A percentile compares a stretch with the other conserved stretches of the same genome.
Evolutionary conservation across 1,140 invertebrate species (phyloP).

Genomic region (Hestina assimilis): DNA sequence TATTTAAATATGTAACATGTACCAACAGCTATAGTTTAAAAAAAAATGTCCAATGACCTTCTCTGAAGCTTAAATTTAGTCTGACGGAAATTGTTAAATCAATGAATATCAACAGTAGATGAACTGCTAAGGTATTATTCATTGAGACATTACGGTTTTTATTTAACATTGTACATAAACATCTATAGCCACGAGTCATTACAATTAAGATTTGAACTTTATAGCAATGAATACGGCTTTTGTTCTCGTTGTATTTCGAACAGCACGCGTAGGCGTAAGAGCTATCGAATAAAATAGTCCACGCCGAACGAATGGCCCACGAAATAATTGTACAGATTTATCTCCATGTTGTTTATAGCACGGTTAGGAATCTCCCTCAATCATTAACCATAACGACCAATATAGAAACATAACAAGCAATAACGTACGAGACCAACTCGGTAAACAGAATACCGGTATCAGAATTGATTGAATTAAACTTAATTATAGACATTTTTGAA

Average conservation of each 20-base stretch:
- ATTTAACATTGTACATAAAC: neutral
- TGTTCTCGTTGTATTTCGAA: slow-evolving; percentile 25
- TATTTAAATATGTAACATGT: too few relatives aligned
- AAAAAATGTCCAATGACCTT: too few relatives aligned
- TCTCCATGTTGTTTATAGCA: slow-evolving; percentile 47
- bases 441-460: slow-evolving; percentile 35
- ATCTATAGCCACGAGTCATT: neutral
- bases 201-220: slow-evolving; percentile 17
- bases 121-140: neutral
- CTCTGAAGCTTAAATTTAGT: too few relatives aligned
- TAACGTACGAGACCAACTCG: slow-evolving; percentile 22
- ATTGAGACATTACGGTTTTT: too few relatives aligned
- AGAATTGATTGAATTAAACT: slow-evolving; percentile 58
- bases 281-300: slow-evolving; percentile 51
- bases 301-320: slow-evolving; percentile 43
- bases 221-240: slow-evolving; percentile 7
- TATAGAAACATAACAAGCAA: slow-evolving; percentile 30
- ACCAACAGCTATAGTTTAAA: too few relatives aligned
- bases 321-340: slow-evolving; percentile 63
- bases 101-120: too few relatives aligned
- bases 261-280: slow-evolving; percentile 41
- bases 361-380: slow-evolving; percentile 41
- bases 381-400: slow-evolving; percentile 37
- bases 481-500: slow-evolving; percentile 53
- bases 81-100: too few relatives aligned